Base-by-base conservation (phyloP, 2,113 vertebrate genomes). In the Sceloporus tristichus region DNA sequence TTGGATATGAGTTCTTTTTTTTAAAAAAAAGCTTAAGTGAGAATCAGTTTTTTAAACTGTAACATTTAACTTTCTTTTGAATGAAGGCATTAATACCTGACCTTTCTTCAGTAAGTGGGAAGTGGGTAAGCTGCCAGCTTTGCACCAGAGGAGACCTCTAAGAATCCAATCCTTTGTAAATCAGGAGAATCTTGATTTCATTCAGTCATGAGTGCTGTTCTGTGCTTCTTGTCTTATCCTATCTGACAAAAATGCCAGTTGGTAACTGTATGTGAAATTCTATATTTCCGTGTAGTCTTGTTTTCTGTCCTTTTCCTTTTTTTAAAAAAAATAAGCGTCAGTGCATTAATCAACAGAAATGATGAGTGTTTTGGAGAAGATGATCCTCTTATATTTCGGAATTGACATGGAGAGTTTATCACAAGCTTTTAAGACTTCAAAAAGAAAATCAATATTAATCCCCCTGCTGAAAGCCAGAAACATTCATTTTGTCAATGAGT, bases 371-470 rank as follows among this genome's bases (percentile, higher is more conserved):
- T 92, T 85, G 53, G 77, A 91, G 71, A 76, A 85, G 84, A 83
- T 82, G 38, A 91, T 87, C 1, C 53, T 92, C 86, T 68, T 68
- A 65, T 70, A 94, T 92, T 91, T 91, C 82, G 86, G 56, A 87
- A 91, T 84, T 66, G 70, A 68, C 75, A 82, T 34, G 7, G 70
- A 62, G 71, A 73, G 34, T 92, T 94, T 90, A 74, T 88, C 74
- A 91, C 54, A 92, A 84, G 65, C 10, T 88, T 94, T 90, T 93
- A 91, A 88, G 85, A 84, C 21, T 88, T 93, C 87, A 89, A 82
- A 94, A 18, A 48, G 66, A 88, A 94, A 93, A 94, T 92, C 86
- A 90, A 87, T 94, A 91, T 88, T 90, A 90, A 93, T 88, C 54
- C 59, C 23, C 48, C 71, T 0, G 13, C 3, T 91, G 88, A 91